These are phyloP conservation scores for Sebastes reedi DNA, from an alignment of 2,797 vertebrate genomes.

Conservation along the genomic window DNA sequence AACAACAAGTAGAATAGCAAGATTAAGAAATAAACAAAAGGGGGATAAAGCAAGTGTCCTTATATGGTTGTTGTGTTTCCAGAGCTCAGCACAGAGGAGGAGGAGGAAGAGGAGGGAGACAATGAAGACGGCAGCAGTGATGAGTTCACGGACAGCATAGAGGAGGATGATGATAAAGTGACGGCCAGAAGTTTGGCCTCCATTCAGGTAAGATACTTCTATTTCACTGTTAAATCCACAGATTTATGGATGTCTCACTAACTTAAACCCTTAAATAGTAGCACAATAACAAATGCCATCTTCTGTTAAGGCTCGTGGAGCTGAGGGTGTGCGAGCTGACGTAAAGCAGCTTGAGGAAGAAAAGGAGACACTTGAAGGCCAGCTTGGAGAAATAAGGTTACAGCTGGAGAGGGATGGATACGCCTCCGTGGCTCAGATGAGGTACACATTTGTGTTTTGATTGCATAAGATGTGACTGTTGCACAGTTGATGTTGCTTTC, in stretches of 20 bases:
- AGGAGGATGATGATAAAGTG: conserved; percentile 81
- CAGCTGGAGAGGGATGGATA: conserved; percentile 87
- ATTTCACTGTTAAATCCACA: background rate
- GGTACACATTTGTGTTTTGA: conserved; percentile 70
- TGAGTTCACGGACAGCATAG: conserved; percentile 86
- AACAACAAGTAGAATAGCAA: background rate
- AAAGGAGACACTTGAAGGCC: conserved; percentile 78
- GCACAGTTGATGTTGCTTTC: background rate
- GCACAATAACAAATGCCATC: background rate
- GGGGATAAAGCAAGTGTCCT: conserved; percentile 9
- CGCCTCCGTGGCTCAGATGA: conserved; percentile 87
- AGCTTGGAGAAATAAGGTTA: conserved; percentile 82
- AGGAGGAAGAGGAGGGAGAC: conserved; percentile 73
- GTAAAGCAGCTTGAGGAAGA: conserved; percentile 72
- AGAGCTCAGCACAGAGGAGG: conserved; percentile 83
- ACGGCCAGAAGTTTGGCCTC: conserved; percentile 64
- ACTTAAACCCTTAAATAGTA: background rate
- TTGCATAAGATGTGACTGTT: background rate
- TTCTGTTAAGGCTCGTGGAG: conserved; percentile 26
- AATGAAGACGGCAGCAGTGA: conserved; percentile 79
- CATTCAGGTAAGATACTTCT: conserved; percentile 60
- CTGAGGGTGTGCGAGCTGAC: conserved; percentile 26
- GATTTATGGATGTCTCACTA: background rate
- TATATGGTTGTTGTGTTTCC: conserved; percentile 59
- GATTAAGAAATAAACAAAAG: background rate